Evolutionary conservation across 2,888 invertebrate genomes (phyloP), one percentile per base, ranked within the genome.

Genomic region (Tenthredo livida): DNA sequence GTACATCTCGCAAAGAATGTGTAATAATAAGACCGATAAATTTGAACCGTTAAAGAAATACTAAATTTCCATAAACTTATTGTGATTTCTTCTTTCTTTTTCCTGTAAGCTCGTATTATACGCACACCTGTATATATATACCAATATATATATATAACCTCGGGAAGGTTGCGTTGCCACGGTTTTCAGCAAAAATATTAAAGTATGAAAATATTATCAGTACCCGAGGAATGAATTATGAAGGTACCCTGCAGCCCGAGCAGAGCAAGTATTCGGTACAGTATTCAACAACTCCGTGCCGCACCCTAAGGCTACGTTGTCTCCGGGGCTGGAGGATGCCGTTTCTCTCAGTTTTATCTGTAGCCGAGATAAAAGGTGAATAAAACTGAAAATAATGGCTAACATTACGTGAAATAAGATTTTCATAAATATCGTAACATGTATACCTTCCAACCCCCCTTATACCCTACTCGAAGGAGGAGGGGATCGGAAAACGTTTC

Each of bases 331-430:
- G 50, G 50, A 47, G 75, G 29, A 50, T 54, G 15, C 40, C 73
- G 73, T 77, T 29, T 77, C 72, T 73, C 21, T 43, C 10, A 73
- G 17, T 43, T 43, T 43, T 40, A 40, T 40, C 40, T 40, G 86
- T 83, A 50, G 75, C 17, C 61, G 70, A 86, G 88, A 89, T 88
- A 88, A 88, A 85, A 75, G 75, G 82, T 50, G 47, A 84, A 75
- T n/a, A 40, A 65, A 72, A 50, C 25, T 58, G 40, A 78, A 84
- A 61, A 84, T 83, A 54, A 84, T 65, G 86, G 85, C 85, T 70
- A 84, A 86, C 88, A 88, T 89, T 88, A 88, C 86, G 88, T 88
- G 88, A 88, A 90, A 89, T 89, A 88, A 89, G 87, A 86, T 85
- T 86, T 87, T 86, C 86, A 87, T 88, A 87, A 87, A 87, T 84